A percentile compares a stretch with the other conserved stretches of the same genome.
phyloP scores from a whole-genome alignment of 2,113 vertebrate genomes.

The Mormoops blainvillei region DNA sequence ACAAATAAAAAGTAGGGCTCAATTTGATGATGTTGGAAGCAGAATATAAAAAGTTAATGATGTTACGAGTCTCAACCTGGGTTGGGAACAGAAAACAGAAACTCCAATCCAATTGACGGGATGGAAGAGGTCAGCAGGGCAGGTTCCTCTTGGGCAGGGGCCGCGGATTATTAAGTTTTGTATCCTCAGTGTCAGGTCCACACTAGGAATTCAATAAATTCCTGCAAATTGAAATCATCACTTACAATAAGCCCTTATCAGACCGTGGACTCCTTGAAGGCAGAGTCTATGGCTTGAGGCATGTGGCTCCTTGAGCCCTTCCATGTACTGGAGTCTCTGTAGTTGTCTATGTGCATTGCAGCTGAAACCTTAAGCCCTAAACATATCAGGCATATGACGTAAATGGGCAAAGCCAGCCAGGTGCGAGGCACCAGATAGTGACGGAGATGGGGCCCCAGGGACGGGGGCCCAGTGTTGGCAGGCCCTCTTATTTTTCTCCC shows the following conservation, averaged over 20 bases:
- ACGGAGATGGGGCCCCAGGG: no score
- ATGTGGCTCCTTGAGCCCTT: background rate
- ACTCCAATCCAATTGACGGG: constrained; percentile 12
- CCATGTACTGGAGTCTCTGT: background rate
- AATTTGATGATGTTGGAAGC: background rate
- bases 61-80: background rate
- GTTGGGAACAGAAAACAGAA: constrained; percentile 49
- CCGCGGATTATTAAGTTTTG: constrained; percentile 39
- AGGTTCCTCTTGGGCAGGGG: constrained; percentile 15
- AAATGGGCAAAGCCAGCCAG: background rate
- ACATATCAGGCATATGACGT: background rate
- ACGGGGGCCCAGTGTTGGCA: background rate
- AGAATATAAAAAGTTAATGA: constrained; percentile 47
- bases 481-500: background rate
- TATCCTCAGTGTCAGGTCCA: background rate
- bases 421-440: background rate
- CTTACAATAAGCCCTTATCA: constrained; percentile 55
- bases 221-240: constrained; percentile 59
- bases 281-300: background rate
- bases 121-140: constrained; percentile 24
- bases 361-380: background rate
- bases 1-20: background rate
- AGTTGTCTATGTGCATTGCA: background rate
- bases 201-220: constrained; percentile 54
- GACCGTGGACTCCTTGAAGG: constrained; percentile 42